Evolutionary conservation across 1,140 invertebrate genomes (phyloP), one percentile per base, ranked within the genome.

Genomic region (Pogonus chalceus): DNA sequence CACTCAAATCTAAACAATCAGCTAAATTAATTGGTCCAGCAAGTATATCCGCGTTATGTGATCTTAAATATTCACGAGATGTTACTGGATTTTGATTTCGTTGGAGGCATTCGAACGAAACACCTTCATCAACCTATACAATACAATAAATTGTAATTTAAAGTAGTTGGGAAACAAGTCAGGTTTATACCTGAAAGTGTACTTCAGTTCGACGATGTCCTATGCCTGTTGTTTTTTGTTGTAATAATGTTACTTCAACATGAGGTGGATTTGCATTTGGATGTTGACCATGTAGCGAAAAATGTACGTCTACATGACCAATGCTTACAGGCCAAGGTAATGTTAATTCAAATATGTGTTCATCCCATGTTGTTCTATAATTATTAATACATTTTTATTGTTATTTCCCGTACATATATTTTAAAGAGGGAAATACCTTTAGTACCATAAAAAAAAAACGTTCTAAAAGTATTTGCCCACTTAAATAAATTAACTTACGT

Each of bases 261-360:
- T 79, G 72, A 0, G 80, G 80, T 20, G 75, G 68, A 62, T 68
- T 68, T 2, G 76, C 56, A n/a, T n/a, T n/a, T n/a, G n/a, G n/a
- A n/a, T n/a, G n/a, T 14, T 84, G 79, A 7, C 83, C 76, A 62
- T 90, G 88, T 9, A 94, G 72, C 12, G 80, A 83, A 64, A 93
- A 94, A 61, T 87, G 83, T 4, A 96, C 79, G 69, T 94, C 90
- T 16, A 96, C 82, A 62, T 94, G 90, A 20, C 90, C 89, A 53
- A 92, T 76, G 43, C 80, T 81, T 2, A 80, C 76, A 16, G 81
- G 77, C 31, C 83, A 82, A 0, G 90, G 88, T 54, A 96, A 69
- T 2, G 88, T 90, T 0, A 96, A 72, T 69, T 95, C 91, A 66
- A 96, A 85, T 14, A 94, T 78, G 63, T 96, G 91, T 63, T 94